Evolutionary conservation across 2,113 vertebrate species (phyloP).

Genomic region (Channa argus): DNA sequence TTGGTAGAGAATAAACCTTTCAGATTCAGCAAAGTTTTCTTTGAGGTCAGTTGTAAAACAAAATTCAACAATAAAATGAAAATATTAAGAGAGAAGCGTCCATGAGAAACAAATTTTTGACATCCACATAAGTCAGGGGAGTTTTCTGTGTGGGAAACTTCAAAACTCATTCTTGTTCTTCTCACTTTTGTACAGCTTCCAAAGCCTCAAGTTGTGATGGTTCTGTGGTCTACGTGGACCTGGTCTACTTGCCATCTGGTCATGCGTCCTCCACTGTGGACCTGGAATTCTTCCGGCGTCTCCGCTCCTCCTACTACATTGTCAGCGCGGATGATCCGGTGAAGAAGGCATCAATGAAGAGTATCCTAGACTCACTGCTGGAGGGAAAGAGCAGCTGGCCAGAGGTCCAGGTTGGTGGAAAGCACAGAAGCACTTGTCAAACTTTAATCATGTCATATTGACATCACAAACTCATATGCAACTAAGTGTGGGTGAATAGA

Average conservation of each 20-base stretch:
- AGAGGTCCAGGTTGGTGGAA: slow-evolving; percentile 83
- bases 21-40: too few species aligned
- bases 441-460: too few species aligned
- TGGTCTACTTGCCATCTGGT: slow-evolving; percentile 92
- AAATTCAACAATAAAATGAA: too few species aligned
- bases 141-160: too few species aligned
- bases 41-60: too few species aligned
- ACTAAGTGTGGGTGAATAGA: too few species aligned
- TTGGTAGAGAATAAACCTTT: too few species aligned
- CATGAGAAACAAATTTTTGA: too few species aligned
- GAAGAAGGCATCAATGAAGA: slow-evolving; percentile 85
- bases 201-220: slow-evolving; percentile 50
- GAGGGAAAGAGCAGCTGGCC: slow-evolving; percentile 88
- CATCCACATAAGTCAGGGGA: too few species aligned
- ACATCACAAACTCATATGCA: too few species aligned
- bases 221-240: slow-evolving; percentile 86
- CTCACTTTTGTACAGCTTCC: slow-evolving; percentile 19
- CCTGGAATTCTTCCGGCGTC: slow-evolving; percentile 85
- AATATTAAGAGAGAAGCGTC: too few species aligned
- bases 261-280: slow-evolving; percentile 83
- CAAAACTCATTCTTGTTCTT: not conserved
- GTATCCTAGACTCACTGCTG: slow-evolving; percentile 88
- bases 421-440: too few species aligned
- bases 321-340: slow-evolving; percentile 90
- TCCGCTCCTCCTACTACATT: slow-evolving; percentile 91